Percentiles rank a stretch among this genome's conserved stretches.
Evolutionary conservation across 2,113 vertebrate species (phyloP).

Genomic region (Melospiza melodia): DNA sequence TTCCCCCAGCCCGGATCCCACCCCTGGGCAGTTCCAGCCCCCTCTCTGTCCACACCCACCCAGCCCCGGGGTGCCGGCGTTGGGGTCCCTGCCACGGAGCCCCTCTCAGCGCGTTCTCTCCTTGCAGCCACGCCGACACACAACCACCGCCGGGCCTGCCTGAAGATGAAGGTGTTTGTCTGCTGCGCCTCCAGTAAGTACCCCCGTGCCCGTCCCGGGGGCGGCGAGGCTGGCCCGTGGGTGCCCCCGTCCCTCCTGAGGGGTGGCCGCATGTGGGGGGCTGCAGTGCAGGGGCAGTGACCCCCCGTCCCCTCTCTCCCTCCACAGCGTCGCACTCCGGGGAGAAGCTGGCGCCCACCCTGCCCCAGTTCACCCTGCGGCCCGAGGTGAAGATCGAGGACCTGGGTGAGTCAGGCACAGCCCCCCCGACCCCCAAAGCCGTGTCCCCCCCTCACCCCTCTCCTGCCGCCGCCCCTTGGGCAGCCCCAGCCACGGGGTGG

Average conservation of each 20-base stretch:
- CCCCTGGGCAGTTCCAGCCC: neutral
- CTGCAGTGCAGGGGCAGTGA: neutral
- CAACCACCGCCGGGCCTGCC: slow-evolving; percentile 90
- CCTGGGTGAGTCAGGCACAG: slow-evolving; percentile 83
- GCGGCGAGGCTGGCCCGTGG: neutral
- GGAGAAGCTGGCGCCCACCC: slow-evolving; percentile 86
- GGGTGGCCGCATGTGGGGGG: neutral
- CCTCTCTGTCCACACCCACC: neutral
- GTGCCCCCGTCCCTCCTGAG: neutral
- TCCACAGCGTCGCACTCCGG: slow-evolving; percentile 85
- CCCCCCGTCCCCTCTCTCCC: slow-evolving; percentile 47
- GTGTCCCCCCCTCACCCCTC: no score
- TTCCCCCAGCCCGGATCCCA: fast-evolving
- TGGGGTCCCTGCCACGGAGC: fast-evolving
- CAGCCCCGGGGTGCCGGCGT: fast-evolving
- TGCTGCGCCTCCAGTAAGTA: slow-evolving; percentile 94
- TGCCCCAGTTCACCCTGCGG: slow-evolving; percentile 92
- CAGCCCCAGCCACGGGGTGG: neutral
- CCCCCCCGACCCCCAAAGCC: neutral
- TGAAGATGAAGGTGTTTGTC: slow-evolving; percentile 95
- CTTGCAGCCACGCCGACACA: slow-evolving; percentile 89
- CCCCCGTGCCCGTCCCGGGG: neutral
- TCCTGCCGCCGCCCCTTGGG: neutral
- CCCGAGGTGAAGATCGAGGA: slow-evolving; percentile 93
- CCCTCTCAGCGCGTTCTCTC: neutral